A percentile compares a stretch with the other conserved stretches of the same genome.
Evolutionary conservation across 1,140 invertebrate species (phyloP).

Genomic region (Apis florea): DNA sequence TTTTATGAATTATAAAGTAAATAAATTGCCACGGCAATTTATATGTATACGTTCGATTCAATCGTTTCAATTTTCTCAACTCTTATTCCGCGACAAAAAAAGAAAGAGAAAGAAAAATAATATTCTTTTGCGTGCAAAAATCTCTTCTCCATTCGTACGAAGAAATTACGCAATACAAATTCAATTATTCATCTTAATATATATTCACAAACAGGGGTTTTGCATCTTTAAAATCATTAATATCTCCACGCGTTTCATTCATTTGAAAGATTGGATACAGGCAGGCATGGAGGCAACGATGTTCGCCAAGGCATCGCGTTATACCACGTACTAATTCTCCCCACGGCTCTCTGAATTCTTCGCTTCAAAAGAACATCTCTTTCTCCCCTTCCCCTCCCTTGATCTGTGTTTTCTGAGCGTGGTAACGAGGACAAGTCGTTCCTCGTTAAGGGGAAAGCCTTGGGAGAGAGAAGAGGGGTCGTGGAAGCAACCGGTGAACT

Average conservation of each 20-base stretch:
- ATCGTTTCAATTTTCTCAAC: background rate
- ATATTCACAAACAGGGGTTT: too few species aligned
- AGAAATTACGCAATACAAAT: too few species aligned
- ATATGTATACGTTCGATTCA: background rate
- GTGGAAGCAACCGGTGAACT: conserved; percentile 46
- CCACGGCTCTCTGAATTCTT: conserved; percentile 33
- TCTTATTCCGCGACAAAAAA: background rate
- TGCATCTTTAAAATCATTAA: too few species aligned
- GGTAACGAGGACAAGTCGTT: conserved; percentile 71
- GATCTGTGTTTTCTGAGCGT: conserved; percentile 62
- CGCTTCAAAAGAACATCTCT: conserved; percentile 56
- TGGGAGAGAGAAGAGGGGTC: conserved; percentile 32
- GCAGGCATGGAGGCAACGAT: background rate
- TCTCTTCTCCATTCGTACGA: too few species aligned
- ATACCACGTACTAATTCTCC: conserved; percentile 49
- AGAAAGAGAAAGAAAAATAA: background rate
- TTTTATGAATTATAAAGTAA: too few species aligned
- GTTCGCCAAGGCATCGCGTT: conserved; percentile 7
- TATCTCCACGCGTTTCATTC: too few species aligned
- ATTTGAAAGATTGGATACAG: background rate
- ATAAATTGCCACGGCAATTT: background rate
- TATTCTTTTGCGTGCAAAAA: background rate
- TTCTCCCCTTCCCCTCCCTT: conserved; percentile 41
- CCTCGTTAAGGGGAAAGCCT: conserved; percentile 60
- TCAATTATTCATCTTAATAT: too few species aligned